Evolutionary conservation across 37 sponge, comb jelly and placozoan genomes (phyloP), one percentile per base, ranked within the genome.

Genomic region (Agelas oroides): DNA sequence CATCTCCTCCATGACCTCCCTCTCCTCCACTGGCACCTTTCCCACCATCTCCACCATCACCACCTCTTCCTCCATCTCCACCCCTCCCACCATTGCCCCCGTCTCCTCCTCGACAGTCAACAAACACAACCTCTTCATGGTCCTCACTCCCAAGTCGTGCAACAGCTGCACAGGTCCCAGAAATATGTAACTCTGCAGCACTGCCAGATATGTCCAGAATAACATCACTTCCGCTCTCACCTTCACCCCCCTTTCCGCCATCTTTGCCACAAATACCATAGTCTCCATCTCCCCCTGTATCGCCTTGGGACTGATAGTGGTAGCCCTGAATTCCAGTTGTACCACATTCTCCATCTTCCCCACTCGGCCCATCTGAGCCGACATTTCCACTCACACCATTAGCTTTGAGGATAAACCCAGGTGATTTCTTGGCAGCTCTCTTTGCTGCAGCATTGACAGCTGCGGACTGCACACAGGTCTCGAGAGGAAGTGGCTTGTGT

Each of bases 91-190:
- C 82, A 21, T 87, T 84, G 0, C 92, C 87, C 40, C 82, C 67
- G 46, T 92, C 78, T 35, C 96, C 96, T 30, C 96, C 96, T 56
- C 78, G 66, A 63, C 92, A 91, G 58, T 91, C 80, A n/a, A 95
- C 71, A 73, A 95, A 78, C 31, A 95, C 27, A 5, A 91, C 84
- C n/a, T 81, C 89, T 55, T 95, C 89, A 76, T 75, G 57, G 37
- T 32, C 27, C 3, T 71, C 84, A 5, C 89, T 89, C 33, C 95
- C 95, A n/a, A 95, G 66, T 16, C 80, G 55, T 28, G 88, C 88
- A 0, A 67, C 28, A 0, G 82, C 53, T 13, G n/a, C 34, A 32
- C 64, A 61, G 3, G 73, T 72, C 19, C 74, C 87, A 31, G 85
- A 41, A 11, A 88, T 84, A 6, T 52, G 27, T 6, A 94, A 73